phyloP scores from a whole-genome alignment of 2,797 vertebrate genomes.

The Macrochelys suwanniensis region DNA sequence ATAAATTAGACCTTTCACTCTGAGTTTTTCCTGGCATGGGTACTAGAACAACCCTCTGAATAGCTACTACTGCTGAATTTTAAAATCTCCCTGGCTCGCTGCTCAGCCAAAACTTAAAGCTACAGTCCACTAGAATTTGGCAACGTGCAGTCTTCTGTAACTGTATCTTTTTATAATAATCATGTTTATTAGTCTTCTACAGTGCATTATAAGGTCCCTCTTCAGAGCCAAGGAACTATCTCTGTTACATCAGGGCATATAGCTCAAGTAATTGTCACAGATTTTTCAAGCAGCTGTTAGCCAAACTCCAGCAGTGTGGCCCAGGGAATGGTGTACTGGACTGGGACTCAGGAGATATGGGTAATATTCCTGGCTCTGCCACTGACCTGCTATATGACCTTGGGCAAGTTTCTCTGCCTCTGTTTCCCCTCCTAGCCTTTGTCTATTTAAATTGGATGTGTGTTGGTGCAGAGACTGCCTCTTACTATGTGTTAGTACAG shows the following conservation, averaged over 20 bases:
- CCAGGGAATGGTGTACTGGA: background rate
- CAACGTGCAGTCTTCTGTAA: conserved; percentile 50
- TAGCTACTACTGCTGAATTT: conserved; percentile 80
- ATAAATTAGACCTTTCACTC: conserved; percentile 80
- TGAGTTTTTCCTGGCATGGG: conserved; percentile 81
- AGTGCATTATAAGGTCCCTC: background rate
- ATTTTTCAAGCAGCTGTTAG: conserved; percentile 10
- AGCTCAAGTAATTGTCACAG: background rate
- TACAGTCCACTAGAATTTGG: conserved; percentile 62
- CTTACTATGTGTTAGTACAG: background rate
- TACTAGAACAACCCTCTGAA: conserved; percentile 78
- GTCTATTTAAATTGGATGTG: background rate
- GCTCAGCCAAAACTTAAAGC: conserved; percentile 69
- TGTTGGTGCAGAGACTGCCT: background rate
- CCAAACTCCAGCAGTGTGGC: background rate
- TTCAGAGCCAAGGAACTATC: background rate
- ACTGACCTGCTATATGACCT: accelerated
- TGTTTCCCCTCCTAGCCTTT: background rate
- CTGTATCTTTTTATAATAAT: conserved; percentile 69
- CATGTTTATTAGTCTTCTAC: conserved; percentile 59
- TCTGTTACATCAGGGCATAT: conserved; percentile 29
- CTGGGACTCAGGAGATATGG: background rate
- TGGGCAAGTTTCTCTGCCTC: background rate
- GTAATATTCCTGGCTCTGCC: background rate
- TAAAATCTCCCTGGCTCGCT: conserved; percentile 76